These are phyloP conservation scores for Puma concolor DNA, from an alignment of 2,113 vertebrate species.

Conservation along the genomic window DNA sequence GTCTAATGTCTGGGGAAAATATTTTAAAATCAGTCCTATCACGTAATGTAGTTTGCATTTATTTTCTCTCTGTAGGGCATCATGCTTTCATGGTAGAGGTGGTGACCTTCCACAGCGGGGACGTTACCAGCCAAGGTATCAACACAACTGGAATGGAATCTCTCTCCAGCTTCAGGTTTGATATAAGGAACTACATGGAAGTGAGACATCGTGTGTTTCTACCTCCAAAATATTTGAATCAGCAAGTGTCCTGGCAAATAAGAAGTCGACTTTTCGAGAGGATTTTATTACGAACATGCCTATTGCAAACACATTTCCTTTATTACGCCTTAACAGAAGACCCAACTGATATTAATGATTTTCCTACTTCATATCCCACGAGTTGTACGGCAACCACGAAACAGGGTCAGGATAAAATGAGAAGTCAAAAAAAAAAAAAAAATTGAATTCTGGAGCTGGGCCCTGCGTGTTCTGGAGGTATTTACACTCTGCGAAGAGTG, in stretches of 20 bases:
- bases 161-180: not conserved
- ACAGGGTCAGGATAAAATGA: not conserved
- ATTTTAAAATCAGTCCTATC: not conserved
- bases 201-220: not conserved
- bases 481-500: not conserved
- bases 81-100: not conserved
- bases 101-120: not conserved
- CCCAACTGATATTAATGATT: not conserved
- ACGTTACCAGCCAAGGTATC: not conserved
- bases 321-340: not conserved
- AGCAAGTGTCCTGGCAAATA: not conserved
- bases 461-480: not conserved
- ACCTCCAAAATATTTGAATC: not conserved
- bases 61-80: not conserved
- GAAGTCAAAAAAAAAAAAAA: not conserved
- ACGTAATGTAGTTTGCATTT: not conserved
- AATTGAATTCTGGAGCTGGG: not conserved
- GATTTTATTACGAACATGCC: not conserved
- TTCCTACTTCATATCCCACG: not conserved
- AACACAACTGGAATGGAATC: not conserved
- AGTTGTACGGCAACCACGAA: not conserved
- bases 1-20: not conserved
- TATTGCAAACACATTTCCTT: not conserved
- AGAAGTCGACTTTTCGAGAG: not conserved
- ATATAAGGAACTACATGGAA: not conserved